Percentiles rank a stretch among this genome's conserved stretches.
phyloP scores from a whole-genome alignment of 2,888 invertebrate species.

The Polyommatus iphigenia region DNA sequence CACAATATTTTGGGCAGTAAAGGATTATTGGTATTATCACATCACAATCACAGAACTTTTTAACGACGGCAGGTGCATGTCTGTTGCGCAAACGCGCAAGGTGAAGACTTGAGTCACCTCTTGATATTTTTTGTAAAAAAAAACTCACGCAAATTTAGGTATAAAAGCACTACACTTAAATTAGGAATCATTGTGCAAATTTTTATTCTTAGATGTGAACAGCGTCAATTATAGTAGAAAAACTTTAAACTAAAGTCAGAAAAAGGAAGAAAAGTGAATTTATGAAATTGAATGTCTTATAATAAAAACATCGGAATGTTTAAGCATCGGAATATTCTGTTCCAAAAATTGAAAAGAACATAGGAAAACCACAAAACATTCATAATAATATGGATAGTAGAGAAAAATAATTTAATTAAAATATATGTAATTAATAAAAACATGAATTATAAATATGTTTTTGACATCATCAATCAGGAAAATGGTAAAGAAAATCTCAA shows the following conservation, averaged over 20 bases:
- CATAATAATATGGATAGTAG: too few species aligned
- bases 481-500: not conserved
- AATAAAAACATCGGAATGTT: not conserved
- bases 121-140: not conserved
- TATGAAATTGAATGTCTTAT: too few species aligned
- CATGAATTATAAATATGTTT: too few species aligned
- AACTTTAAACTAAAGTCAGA: not conserved
- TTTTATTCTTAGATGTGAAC: too few species aligned
- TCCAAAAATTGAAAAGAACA: too few species aligned
- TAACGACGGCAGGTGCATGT: not conserved
- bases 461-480: not conserved
- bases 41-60: not conserved
- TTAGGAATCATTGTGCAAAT: not conserved
- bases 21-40: not conserved
- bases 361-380: too few species aligned
- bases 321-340: too few species aligned
- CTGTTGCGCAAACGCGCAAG: not conserved
- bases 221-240: too few species aligned
- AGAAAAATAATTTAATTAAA: too few species aligned
- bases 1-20: not conserved
- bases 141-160: not conserved
- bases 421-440: too few species aligned
- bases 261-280: too few species aligned
- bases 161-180: not conserved
- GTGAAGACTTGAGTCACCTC: not conserved